Percentiles rank a stretch among this genome's conserved stretches.
Evolutionary conservation across 2,888 invertebrate species (phyloP).

Genomic region (Calameuta pallipes): DNA sequence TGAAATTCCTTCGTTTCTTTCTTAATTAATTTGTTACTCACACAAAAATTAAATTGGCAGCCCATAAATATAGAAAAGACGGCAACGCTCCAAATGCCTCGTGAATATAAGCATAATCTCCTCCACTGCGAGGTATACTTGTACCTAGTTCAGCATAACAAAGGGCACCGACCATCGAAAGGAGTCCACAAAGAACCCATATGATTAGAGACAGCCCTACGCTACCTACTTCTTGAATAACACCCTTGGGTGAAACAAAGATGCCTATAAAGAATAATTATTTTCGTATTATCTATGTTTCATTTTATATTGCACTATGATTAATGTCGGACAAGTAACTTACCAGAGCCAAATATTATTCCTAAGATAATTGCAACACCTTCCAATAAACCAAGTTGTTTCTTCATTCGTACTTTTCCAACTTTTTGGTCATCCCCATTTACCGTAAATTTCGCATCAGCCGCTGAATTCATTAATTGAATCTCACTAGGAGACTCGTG

Average conservation of each 20-base stretch:
- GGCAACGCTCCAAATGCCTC: conserved; percentile 92
- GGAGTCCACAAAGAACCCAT: conserved; percentile 88
- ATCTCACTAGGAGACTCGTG: conserved; percentile 19
- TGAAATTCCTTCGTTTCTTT: not conserved
- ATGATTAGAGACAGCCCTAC: conserved; percentile 88
- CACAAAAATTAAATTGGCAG: conserved; percentile 96
- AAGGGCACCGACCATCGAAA: conserved; percentile 93
- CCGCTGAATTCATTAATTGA: conserved; percentile 10
- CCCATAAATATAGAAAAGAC: conserved; percentile 96
- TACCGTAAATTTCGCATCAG: conserved; percentile 5
- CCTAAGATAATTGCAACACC: conserved; percentile 95
- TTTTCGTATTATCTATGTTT: not conserved
- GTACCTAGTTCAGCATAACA: conserved; percentile 97
- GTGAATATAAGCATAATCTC: conserved; percentile 96
- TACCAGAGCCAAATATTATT: conserved; percentile 92
- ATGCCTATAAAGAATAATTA: conserved; percentile 74
- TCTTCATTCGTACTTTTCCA: conserved; percentile 82
- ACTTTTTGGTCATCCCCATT: conserved; percentile 39
- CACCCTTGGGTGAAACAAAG: conserved; percentile 95
- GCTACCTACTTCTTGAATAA: conserved; percentile 89
- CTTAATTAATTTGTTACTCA: conserved; percentile 69
- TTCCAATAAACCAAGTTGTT: conserved; percentile 89
- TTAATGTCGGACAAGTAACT: conserved; percentile 22
- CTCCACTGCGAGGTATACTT: conserved; percentile 91
- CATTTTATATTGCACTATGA: not conserved